Evolutionary conservation across 1,140 invertebrate genomes (phyloP).

Genomic region (Dufourea novaeangliae): DNA sequence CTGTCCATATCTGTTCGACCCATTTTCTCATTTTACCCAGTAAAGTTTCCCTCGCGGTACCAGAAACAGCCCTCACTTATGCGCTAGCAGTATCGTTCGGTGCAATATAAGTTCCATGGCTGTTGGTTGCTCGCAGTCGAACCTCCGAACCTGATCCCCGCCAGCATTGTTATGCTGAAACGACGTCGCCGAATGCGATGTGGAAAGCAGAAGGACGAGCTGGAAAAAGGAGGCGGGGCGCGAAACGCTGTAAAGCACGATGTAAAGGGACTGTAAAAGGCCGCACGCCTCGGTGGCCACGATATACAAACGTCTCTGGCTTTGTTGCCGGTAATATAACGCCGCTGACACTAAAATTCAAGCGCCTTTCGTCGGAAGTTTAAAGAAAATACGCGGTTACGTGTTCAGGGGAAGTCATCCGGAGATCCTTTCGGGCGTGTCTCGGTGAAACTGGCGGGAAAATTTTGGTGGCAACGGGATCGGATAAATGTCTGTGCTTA

Average conservation of each 20-base stretch:
- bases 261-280: constrained; percentile 51
- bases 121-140: constrained; percentile 8
- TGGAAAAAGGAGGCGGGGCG: not conserved
- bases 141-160: constrained; percentile 21
- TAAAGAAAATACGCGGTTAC: constrained; percentile 11
- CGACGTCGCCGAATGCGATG: not conserved
- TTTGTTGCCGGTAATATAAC: constrained; percentile 59
- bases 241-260: constrained; percentile 32
- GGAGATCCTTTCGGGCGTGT: not conserved
- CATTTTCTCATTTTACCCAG: not conserved
- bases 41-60: not conserved
- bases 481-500: too few species aligned
- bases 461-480: not conserved
- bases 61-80: not conserved
- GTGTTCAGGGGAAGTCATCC: not conserved
- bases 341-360: constrained; percentile 47
- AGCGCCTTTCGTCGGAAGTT: not conserved
- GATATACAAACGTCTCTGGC: constrained; percentile 50
- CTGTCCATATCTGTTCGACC: not conserved
- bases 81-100: too few species aligned
- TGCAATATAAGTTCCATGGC: constrained; percentile 41
- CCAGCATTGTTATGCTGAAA: constrained; percentile 51
- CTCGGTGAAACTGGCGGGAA: not conserved
- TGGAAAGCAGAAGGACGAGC: constrained; percentile 8
- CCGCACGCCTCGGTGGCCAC: constrained; percentile 32